A percentile compares a stretch with the other conserved stretches of the same genome.
Evolutionary conservation across 2,797 vertebrate species (phyloP).

Genomic region (Sebastes minor): DNA sequence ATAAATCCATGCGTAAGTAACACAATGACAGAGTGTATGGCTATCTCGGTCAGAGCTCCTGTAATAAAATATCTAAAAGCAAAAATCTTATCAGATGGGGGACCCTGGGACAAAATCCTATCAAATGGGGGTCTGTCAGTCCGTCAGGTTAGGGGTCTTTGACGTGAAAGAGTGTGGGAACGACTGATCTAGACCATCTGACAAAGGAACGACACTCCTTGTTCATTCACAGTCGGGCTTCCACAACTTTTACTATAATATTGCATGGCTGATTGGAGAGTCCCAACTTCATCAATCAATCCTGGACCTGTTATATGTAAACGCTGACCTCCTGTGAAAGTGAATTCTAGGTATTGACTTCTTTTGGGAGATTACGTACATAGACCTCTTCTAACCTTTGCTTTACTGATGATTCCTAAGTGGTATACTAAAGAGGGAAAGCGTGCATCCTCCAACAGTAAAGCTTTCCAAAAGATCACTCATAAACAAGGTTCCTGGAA

Average conservation of each 20-base stretch:
- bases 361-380: background rate
- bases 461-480: conserved; percentile 58
- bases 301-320: background rate
- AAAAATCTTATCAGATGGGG: no score
- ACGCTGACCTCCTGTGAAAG: background rate
- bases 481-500: conserved; percentile 59
- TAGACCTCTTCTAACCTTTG: background rate
- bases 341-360: background rate
- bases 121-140: no score
- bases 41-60: no score
- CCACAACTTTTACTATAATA: background rate
- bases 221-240: background rate
- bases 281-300: background rate
- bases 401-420: conserved; percentile 15
- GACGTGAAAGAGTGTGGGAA: no score
- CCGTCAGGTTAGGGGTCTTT: no score
- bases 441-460: conserved; percentile 27
- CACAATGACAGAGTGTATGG: no score
- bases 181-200: background rate
- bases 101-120: no score
- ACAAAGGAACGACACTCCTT: background rate
- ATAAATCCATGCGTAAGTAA: no score
- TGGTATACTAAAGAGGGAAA: conserved; percentile 22
- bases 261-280: background rate
- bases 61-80: no score